Evolutionary conservation across 2,113 vertebrate genomes (phyloP).

Genomic region (Sinocyclocheilus anophthalmus): DNA sequence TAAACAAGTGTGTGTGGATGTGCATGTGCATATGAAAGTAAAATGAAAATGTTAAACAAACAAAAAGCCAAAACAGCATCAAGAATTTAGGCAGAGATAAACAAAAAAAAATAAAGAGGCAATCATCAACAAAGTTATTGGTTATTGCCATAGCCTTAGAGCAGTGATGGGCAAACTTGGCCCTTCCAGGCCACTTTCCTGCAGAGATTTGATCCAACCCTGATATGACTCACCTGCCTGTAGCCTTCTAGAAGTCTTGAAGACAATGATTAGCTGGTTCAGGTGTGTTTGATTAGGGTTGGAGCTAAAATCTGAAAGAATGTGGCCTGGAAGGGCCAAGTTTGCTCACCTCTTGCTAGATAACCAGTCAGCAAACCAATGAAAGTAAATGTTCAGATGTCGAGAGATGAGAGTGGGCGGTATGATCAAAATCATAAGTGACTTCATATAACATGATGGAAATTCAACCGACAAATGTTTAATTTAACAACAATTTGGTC

Average conservation of each 20-base stretch:
- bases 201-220: too few species aligned
- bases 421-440: neutral
- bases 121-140: neutral
- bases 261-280: too few species aligned
- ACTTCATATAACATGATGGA: neutral
- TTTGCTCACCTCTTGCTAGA: neutral
- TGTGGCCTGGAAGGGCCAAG: too few species aligned
- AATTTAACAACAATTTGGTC: neutral
- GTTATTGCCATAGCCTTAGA: neutral
- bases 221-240: too few species aligned
- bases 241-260: too few species aligned
- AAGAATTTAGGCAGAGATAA: neutral
- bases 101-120: neutral
- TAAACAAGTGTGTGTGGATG: slow-evolving; percentile 31
- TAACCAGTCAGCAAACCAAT: neutral
- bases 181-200: too few species aligned
- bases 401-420: neutral
- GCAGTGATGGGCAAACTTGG: too few species aligned
- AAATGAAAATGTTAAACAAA: neutral
- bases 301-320: too few species aligned
- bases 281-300: too few species aligned
- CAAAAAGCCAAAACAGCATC: neutral
- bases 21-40: neutral
- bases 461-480: too few species aligned
- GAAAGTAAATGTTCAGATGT: neutral